These are phyloP conservation scores for Carcina quercana DNA, from an alignment of 2,888 invertebrate species.

Conservation along the genomic window DNA sequence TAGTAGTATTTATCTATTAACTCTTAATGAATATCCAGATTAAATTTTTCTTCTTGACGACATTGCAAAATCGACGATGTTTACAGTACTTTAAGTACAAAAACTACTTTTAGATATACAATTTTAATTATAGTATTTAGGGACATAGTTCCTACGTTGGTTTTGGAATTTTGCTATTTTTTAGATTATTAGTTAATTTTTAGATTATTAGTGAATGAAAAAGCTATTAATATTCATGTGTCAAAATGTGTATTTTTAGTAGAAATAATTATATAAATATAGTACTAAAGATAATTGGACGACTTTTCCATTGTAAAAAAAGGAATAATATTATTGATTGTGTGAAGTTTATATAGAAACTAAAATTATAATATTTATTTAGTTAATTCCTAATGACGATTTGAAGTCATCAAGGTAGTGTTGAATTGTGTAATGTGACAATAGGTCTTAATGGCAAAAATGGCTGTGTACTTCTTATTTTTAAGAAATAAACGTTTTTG, in stretches of 20 bases:
- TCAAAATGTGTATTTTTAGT: too few relatives aligned
- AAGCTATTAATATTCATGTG: too few relatives aligned
- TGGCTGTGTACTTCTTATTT: slow-evolving; percentile 68
- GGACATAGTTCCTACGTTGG: slow-evolving; percentile 34
- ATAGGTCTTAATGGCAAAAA: slow-evolving; percentile 37
- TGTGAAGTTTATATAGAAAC: too few relatives aligned
- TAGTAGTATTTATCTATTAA: too few relatives aligned
- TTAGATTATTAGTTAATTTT: too few relatives aligned
- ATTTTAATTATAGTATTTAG: slow-evolving; percentile 14
- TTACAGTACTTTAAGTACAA: slow-evolving; percentile 60
- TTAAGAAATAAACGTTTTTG: slow-evolving; percentile 45
- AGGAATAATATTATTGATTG: too few relatives aligned
- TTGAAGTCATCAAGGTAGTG: slow-evolving; percentile 11
- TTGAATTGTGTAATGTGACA: slow-evolving; percentile 6
- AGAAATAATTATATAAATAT: too few relatives aligned
- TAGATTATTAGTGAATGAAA: too few relatives aligned
- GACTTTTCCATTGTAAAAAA: too few relatives aligned
- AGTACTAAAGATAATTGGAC: slow-evolving; percentile 1
- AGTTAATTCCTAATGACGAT: slow-evolving; percentile 16
- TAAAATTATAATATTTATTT: slow-evolving; percentile 16
- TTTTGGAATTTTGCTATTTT: not conserved
- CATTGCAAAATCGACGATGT: too few relatives aligned
- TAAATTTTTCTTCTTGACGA: too few relatives aligned
- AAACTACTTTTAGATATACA: slow-evolving; percentile 13
- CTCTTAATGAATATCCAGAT: too few relatives aligned